Evolutionary conservation across 1,140 invertebrate species (phyloP), one percentile per base, ranked within the genome.

Genomic region (Macrobrachium rosenbergii): DNA sequence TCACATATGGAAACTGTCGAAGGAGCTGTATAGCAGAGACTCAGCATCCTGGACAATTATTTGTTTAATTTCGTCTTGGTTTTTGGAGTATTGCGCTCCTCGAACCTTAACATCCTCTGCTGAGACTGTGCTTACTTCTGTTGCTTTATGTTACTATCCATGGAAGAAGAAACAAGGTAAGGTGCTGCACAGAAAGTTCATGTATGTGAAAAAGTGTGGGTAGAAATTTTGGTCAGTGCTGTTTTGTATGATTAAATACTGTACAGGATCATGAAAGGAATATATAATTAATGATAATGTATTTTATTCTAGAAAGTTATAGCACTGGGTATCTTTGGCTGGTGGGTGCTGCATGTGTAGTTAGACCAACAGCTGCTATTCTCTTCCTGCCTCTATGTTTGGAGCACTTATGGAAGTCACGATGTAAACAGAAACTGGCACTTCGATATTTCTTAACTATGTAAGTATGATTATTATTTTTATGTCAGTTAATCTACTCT

Each of bases 31-130:
- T 60, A 43, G 64, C n/a, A 79, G 60, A 21, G 45, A 60, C 7
- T 79, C 83, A 16, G 77, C 83, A 11, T 6, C 23, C 19, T 86
- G 83, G 83, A 86, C 77, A 8, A 16, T 19, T 14, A 64, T 86
- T 17, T 86, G 83, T 58, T 43, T 86, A 17, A 52, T 73, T 5
- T 72, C 83, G 5, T 59, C 76, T 37, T 86, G 83, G 83, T 86
- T 86, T 77, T 28, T 86, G 83, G 63, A 69, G 19, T 86, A 86
- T 63, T 86, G 83, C 52, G 83, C 83, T 6, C 83, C 83, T 43
- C 45, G 83, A 62, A 86, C 83, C 60, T 21, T 86, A 16, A 86
- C 83, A 10, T 86, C 83, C 2, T 86, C 76, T 67, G 77, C 59
- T 6, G 83, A 86, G 62, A 86, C 62, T 63, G 64, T 80, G 52